phyloP scores from a whole-genome alignment of 2,113 vertebrate species.

The Tetraodon nigroviridis region DNA sequence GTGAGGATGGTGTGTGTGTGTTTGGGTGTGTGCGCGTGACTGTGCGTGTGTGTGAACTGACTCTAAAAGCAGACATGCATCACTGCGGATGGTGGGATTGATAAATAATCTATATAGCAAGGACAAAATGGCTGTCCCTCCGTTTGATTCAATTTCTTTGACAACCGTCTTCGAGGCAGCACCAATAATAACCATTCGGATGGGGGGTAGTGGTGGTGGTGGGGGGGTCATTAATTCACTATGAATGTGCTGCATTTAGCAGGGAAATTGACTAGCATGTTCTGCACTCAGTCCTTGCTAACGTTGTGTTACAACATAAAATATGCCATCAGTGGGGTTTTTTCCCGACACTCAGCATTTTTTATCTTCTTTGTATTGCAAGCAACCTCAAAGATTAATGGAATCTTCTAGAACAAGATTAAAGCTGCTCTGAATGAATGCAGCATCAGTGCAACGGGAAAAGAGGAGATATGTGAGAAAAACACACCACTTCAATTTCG shows the following conservation, averaged over 20 bases:
- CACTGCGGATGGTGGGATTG: slow-evolving; percentile 63
- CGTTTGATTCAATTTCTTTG: slow-evolving; percentile 66
- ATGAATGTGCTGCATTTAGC: slow-evolving; percentile 59
- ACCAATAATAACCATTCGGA: slow-evolving; percentile 42
- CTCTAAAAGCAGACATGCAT: slow-evolving; percentile 59
- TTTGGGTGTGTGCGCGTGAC: background rate
- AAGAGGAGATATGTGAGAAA: slow-evolving; percentile 57
- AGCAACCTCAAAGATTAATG: slow-evolving; percentile 64
- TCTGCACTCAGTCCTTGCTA: slow-evolving; percentile 38
- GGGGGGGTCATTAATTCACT: slow-evolving; percentile 50
- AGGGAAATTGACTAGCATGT: slow-evolving; percentile 47
- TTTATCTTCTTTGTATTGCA: slow-evolving; percentile 51
- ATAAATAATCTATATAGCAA: slow-evolving; percentile 72
- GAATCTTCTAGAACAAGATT: slow-evolving; percentile 65
- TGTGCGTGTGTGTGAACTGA: slow-evolving; percentile 59
- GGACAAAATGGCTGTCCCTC: slow-evolving; percentile 66
- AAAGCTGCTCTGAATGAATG: slow-evolving; percentile 57
- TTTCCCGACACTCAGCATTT: slow-evolving; percentile 60
- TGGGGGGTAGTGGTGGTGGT: background rate
- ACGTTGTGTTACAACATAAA: slow-evolving; percentile 54
- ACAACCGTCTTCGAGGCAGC: slow-evolving; percentile 49
- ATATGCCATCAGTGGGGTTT: slow-evolving; percentile 50
- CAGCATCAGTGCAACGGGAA: slow-evolving; percentile 51
- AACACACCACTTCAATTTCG: slow-evolving; percentile 60
- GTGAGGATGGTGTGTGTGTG: slow-evolving; percentile 61